Percentiles rank a stretch among this genome's conserved stretches.
These are phyloP conservation scores for Nasonia longicornis DNA, from an alignment of 1,140 invertebrate genomes.

Conservation along the genomic window DNA sequence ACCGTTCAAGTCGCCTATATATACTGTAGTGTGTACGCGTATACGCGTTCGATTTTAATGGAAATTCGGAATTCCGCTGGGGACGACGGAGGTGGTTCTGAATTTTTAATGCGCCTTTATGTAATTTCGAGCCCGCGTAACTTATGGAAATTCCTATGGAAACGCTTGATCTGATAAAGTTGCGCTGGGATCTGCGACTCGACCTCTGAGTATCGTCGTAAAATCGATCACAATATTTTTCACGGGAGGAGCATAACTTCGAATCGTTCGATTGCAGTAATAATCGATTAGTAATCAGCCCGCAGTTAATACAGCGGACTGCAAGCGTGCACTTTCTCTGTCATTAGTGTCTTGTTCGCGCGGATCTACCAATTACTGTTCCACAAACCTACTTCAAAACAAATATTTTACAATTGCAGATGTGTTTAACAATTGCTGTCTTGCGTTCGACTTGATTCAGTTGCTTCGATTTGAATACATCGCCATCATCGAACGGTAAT, in stretches of 20 bases:
- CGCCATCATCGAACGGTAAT: too few species aligned
- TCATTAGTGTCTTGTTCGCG: neutral
- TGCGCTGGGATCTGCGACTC: neutral
- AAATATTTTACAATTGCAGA: neutral
- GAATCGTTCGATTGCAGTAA: too few species aligned
- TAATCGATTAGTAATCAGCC: neutral
- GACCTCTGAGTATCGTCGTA: too few species aligned
- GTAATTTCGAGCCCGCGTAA: neutral
- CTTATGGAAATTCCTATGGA: neutral
- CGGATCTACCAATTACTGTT: neutral
- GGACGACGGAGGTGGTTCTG: neutral
- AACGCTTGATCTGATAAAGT: neutral
- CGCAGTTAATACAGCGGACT: neutral
- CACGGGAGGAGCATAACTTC: too few species aligned
- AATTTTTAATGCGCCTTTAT: neutral
- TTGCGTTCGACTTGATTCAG: neutral
- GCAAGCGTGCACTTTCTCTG: neutral
- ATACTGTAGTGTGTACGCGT: neutral
- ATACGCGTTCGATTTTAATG: neutral
- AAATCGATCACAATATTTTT: too few species aligned
- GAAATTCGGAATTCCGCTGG: neutral
- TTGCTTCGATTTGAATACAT: neutral
- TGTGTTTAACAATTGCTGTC: neutral
- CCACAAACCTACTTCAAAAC: neutral
- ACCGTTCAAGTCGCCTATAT: neutral